These are phyloP conservation scores for Thinocorus orbignyianus DNA, from an alignment of 2,113 vertebrate species.

Conservation along the genomic window DNA sequence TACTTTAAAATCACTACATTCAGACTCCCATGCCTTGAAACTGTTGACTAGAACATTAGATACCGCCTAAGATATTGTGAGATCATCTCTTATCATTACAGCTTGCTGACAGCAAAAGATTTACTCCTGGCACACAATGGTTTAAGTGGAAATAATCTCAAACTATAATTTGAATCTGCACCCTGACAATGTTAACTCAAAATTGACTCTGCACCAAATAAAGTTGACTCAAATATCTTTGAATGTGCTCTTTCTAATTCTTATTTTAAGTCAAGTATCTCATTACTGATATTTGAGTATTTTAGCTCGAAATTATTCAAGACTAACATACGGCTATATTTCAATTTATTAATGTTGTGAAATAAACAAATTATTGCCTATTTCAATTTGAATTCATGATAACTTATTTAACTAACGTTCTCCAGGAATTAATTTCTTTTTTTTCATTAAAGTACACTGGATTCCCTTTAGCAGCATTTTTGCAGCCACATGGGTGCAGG, in stretches of 20 bases:
- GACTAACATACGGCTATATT: not conserved
- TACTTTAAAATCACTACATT: not conserved
- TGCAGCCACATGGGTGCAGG: not conserved
- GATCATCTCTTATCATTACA: not conserved
- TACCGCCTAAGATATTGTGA: not conserved
- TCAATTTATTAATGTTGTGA: not conserved
- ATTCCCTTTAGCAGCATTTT: constrained; percentile 3
- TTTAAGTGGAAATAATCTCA: not conserved
- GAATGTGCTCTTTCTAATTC: not conserved
- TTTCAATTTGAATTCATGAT: not conserved
- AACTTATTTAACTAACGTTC: not conserved
- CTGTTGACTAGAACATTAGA: not conserved
- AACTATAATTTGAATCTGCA: not conserved
- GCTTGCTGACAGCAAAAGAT: not conserved
- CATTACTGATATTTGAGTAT: not conserved
- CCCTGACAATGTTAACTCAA: not conserved
- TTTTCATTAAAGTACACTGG: not conserved
- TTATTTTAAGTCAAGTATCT: not conserved
- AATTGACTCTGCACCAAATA: too few species aligned
- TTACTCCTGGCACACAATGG: not conserved
- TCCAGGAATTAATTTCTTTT: not conserved
- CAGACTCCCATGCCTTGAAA: not conserved
- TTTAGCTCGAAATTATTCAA: not conserved
- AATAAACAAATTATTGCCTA: not conserved
- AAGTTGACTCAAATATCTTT: not conserved